A percentile compares a stretch with the other conserved stretches of the same genome.
These are phyloP conservation scores for Parelbella ahira DNA, from an alignment of 2,888 invertebrate species.

Conservation along the genomic window DNA sequence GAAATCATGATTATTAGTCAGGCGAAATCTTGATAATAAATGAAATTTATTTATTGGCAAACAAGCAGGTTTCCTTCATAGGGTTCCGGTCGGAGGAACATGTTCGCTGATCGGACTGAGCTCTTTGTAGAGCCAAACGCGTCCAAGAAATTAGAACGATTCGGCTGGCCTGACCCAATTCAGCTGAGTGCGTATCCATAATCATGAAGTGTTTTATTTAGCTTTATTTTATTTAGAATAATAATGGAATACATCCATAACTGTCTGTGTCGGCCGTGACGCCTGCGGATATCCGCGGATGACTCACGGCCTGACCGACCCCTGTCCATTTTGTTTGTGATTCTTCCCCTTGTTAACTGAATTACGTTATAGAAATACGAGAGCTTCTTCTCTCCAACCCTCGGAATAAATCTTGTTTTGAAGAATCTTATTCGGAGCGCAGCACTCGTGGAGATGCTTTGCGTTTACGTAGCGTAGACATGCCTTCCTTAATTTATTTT, in stretches of 20 bases:
- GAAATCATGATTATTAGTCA: too few species aligned
- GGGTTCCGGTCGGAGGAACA: constrained; percentile 5
- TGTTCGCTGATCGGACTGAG: neutral
- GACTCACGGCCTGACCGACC: constrained; percentile 57
- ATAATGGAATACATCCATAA: constrained; percentile 62
- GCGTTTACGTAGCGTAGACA: too few species aligned
- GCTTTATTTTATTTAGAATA: constrained; percentile 42
- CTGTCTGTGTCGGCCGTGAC: constrained; percentile 51
- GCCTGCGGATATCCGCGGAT: constrained; percentile 62
- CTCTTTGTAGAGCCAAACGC: neutral
- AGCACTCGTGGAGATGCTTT: constrained; percentile 11
- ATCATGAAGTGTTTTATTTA: constrained; percentile 22
- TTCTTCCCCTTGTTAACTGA: constrained; percentile 60
- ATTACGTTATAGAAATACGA: constrained; percentile 67
- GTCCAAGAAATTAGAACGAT: constrained; percentile 2
- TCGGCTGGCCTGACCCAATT: constrained; percentile 13
- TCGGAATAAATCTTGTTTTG: constrained; percentile 63
- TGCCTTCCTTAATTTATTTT: constrained; percentile 31
- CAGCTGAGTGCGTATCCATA: constrained; percentile 13
- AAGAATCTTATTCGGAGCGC: constrained; percentile 34
- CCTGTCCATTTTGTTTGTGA: constrained; percentile 50
- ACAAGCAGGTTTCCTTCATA: constrained; percentile 8
- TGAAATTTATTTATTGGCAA: too few species aligned
- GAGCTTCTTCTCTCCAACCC: constrained; percentile 56
- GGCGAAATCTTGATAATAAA: too few species aligned